A percentile compares a stretch with the other conserved stretches of the same genome.
Conservation (phyloP, 2,888 invertebrate species). For the Leptopilina myrica region DNA sequence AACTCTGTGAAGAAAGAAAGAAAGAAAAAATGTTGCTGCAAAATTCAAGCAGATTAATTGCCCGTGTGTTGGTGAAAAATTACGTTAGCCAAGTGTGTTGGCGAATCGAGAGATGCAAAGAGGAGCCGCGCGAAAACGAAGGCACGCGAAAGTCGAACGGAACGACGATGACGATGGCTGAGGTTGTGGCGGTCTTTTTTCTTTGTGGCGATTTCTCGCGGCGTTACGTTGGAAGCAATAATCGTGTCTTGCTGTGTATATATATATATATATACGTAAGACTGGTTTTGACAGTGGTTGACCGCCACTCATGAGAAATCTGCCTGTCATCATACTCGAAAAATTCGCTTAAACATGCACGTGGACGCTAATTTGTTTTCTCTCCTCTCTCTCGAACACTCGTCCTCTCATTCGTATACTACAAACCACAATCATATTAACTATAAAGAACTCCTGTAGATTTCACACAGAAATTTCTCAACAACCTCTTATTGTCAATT, state of each 20-base stretch:
- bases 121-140: slow-evolving; percentile 22
- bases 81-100: slow-evolving; percentile 4
- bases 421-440: too few relatives aligned
- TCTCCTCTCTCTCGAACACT: background rate
- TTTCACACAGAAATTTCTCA: too few relatives aligned
- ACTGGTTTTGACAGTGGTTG: slow-evolving; percentile 37
- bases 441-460: too few relatives aligned
- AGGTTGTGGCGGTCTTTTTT: background rate
- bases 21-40: background rate
- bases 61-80: slow-evolving; percentile 27
- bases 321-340: slow-evolving; percentile 36
- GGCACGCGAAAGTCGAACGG: slow-evolving; percentile 29
- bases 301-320: slow-evolving; percentile 31
- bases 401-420: too few relatives aligned
- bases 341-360: slow-evolving; percentile 21
- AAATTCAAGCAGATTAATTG: slow-evolving; percentile 26
- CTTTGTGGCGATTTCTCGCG: slow-evolving; percentile 33
- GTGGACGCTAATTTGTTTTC: slow-evolving; percentile 34
- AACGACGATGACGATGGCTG: background rate
- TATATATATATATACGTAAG: background rate
- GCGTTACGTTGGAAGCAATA: slow-evolving; percentile 23
- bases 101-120: slow-evolving; percentile 38
- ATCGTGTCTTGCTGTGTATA: slow-evolving; percentile 15
- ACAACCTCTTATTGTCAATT: too few relatives aligned
- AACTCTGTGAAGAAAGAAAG: background rate